Evolutionary conservation across 2,113 vertebrate genomes (phyloP), one percentile per base, ranked within the genome.

Genomic region (Prionailurus viverrinus): DNA sequence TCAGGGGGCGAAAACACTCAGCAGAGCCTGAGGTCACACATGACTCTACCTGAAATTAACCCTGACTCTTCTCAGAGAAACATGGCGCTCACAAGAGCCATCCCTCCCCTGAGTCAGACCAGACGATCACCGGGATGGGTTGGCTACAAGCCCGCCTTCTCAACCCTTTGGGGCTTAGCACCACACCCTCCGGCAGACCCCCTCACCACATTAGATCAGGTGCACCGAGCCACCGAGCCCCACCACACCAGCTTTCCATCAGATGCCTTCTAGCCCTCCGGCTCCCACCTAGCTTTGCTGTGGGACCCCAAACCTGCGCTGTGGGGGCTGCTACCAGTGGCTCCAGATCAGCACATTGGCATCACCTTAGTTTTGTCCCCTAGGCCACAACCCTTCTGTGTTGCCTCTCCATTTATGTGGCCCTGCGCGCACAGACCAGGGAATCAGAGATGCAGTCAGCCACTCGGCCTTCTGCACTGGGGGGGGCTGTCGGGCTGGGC

Each of bases 71-170:
- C 23, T 18, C 45, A 82, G 53, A n/a, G 19, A 87, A 82, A 19
- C 0, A 0, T 63, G 25, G 21, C 79, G 36, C 25, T 27, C 41
- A 7, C 2, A 5, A 15, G 39, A 23, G 55, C 31, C 53, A 2
- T 18, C 23, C 39, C 41, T 71, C 14, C 61, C 83, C 83, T 21
- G 1, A 21, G 45, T 41, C 4, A 18, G 39, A 71, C 27, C 76
- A 33, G 31, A 29, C 6, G 0, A 69, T 25, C 29, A 33, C 16
- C 0, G 0, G 53, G 0, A 4, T 19, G 21, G 18, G 18, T 11
- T 33, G 16, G 53, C 51, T 45, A 82, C n/a, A 69, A 39, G n/a
- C 16, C 65, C 29, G 3, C 1, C 13, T 55, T 63, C 85, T 69
- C 3, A 0, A 9, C 29, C 58, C 80, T 55, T 41, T 27, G 8